phyloP scores from a whole-genome alignment of 2,113 vertebrate species.

The Ammodytes marinus region DNA sequence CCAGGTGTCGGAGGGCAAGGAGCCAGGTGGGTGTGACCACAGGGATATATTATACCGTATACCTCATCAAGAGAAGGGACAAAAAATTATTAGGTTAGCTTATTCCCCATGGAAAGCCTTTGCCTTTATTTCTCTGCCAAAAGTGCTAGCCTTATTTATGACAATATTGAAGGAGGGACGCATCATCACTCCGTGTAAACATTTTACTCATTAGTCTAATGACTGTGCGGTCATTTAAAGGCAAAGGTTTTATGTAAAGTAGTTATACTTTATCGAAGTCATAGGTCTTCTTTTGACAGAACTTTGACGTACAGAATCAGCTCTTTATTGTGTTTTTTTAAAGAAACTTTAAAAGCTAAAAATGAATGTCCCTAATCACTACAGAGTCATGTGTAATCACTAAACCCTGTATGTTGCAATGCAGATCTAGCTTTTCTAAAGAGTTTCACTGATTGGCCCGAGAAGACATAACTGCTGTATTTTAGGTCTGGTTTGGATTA shows the following conservation, averaged over 20 bases:
- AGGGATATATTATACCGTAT: neutral
- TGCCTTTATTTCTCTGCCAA: neutral
- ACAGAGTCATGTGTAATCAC: neutral
- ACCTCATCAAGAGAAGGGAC: too few relatives aligned
- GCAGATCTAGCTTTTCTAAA: neutral
- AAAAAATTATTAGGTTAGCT: neutral
- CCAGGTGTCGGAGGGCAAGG: slow-evolving; percentile 82
- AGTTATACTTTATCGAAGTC: neutral
- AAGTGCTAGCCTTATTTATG: neutral
- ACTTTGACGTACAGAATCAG: neutral
- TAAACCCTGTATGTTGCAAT: neutral
- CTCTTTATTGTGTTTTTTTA: neutral
- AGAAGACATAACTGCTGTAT: neutral
- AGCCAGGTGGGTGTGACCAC: slow-evolving; percentile 78
- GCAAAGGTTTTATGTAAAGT: neutral
- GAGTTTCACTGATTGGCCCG: neutral
- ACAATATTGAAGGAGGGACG: neutral
- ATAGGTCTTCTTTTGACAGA: neutral
- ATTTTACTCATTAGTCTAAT: neutral
- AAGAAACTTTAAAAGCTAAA: neutral
- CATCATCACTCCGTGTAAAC: neutral
- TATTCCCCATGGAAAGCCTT: neutral
- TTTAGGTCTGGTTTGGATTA: slow-evolving; percentile 13
- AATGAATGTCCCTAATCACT: neutral
- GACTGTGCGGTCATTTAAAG: neutral